Evolutionary conservation across 2,888 invertebrate species (phyloP).

Genomic region (Drosophila dives): DNA sequence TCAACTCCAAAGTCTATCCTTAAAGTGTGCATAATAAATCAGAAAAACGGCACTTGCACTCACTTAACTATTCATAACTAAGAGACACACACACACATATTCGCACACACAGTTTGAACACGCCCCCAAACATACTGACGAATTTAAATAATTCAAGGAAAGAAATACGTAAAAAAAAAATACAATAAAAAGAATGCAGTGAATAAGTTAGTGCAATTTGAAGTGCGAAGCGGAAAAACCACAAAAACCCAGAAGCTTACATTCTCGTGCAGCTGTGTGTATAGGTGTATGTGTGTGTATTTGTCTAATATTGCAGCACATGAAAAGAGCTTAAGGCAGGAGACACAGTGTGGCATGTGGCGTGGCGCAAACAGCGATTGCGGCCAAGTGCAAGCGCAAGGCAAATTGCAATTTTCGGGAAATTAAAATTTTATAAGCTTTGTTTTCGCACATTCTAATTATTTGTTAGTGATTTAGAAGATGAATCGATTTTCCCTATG

Average conservation of each 20-base stretch:
- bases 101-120: slow-evolving; percentile 1
- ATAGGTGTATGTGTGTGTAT: slow-evolving; percentile 10
- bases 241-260: slow-evolving; percentile 71
- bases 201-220: slow-evolving; percentile 3
- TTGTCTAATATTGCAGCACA: slow-evolving; percentile 33
- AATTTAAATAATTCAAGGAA: slow-evolving; percentile 70
- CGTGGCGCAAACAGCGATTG: slow-evolving; percentile 24
- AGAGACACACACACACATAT: slow-evolving; percentile 32
- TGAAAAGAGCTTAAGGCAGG: slow-evolving; percentile 26
- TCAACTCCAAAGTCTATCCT: slow-evolving; percentile 8
- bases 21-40: slow-evolving; percentile 32
- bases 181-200: neutral
- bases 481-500: neutral
- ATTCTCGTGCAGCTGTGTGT: slow-evolving; percentile 31
- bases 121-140: slow-evolving; percentile 20
- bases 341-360: neutral
- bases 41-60: slow-evolving; percentile 53
- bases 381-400: slow-evolving; percentile 30
- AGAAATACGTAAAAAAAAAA: slow-evolving; percentile 54
- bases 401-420: slow-evolving; percentile 67
- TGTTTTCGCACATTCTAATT: neutral
- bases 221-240: slow-evolving; percentile 40
- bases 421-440: slow-evolving; percentile 64
- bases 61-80: slow-evolving; percentile 75
- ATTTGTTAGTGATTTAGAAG: neutral